Evolutionary conservation across 2,888 invertebrate species (phyloP).

Genomic region (Nemoura dubitans): DNA sequence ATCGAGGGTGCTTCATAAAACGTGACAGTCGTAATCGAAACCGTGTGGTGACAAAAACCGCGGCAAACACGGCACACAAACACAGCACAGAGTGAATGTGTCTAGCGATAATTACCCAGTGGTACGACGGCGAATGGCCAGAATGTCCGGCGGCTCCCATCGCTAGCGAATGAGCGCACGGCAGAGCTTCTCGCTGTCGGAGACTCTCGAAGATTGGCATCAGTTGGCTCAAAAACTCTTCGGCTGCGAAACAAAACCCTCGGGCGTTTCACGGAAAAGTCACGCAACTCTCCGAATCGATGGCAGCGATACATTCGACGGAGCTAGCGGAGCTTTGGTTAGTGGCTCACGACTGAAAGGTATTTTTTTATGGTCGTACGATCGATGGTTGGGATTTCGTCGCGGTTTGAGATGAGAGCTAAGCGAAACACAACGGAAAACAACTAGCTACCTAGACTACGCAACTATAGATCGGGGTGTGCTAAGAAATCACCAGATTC

Average conservation of each 20-base stretch:
- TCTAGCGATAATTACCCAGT: conserved; percentile 70
- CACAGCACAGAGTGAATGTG: not conserved
- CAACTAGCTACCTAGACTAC: not conserved
- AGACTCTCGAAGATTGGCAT: conserved; percentile 95
- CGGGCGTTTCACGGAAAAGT: not conserved
- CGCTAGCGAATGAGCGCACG: conserved; percentile 90
- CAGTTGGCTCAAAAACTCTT: conserved; percentile 94
- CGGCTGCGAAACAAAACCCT: conserved; percentile 68
- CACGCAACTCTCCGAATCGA: not conserved
- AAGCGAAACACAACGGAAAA: not conserved
- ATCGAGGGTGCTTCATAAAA: not conserved
- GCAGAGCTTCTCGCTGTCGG: conserved; percentile 89
- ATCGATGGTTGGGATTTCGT: not conserved
- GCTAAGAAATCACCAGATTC: not conserved
- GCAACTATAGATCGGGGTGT: not conserved
- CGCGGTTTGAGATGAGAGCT: not conserved
- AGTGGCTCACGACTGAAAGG: too few species aligned
- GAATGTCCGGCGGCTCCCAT: conserved; percentile 73
- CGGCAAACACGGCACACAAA: not conserved
- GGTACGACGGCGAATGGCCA: conserved; percentile 71
- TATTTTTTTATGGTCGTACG: not conserved
- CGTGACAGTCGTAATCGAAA: not conserved
- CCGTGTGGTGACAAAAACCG: not conserved
- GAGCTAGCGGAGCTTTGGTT: not conserved
- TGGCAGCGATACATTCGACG: not conserved